Percentiles rank a stretch among this genome's conserved stretches.
phyloP scores from a whole-genome alignment of 2,888 invertebrate species.

The Cosmia pyralina region DNA sequence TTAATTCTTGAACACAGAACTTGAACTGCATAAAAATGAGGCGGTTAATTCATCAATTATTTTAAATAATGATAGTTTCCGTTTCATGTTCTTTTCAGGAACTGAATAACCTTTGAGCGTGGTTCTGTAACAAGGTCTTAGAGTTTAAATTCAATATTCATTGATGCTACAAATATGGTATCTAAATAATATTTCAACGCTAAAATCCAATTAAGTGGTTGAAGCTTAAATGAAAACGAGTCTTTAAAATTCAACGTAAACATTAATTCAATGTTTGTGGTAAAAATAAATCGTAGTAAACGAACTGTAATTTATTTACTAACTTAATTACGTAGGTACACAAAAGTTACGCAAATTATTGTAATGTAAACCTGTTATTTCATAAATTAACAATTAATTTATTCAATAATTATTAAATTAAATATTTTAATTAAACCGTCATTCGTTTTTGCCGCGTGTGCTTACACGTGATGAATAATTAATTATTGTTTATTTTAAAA shows the following conservation, averaged over 20 bases:
- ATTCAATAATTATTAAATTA: constrained; percentile 4
- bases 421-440: constrained; percentile 35
- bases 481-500: constrained; percentile 9
- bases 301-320: background rate
- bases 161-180: too few relatives aligned
- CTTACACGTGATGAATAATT: constrained; percentile 14
- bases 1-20: background rate
- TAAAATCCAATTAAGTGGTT: background rate
- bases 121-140: background rate
- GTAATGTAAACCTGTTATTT: background rate
- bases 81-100: too few relatives aligned
- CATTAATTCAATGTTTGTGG: background rate
- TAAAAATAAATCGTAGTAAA: background rate
- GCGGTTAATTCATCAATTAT: too few relatives aligned
- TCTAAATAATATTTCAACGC: background rate
- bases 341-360: constrained; percentile 21
- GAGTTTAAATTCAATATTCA: background rate
- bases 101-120: too few relatives aligned
- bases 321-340: constrained; percentile 25
- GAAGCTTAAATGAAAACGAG: background rate
- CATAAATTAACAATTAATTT: constrained; percentile 21
- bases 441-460: constrained; percentile 1
- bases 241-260: too few relatives aligned
- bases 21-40: too few relatives aligned
- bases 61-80: too few relatives aligned